Base-by-base conservation (phyloP, 2,113 vertebrate species). In the Corydoras sp. region DNA sequence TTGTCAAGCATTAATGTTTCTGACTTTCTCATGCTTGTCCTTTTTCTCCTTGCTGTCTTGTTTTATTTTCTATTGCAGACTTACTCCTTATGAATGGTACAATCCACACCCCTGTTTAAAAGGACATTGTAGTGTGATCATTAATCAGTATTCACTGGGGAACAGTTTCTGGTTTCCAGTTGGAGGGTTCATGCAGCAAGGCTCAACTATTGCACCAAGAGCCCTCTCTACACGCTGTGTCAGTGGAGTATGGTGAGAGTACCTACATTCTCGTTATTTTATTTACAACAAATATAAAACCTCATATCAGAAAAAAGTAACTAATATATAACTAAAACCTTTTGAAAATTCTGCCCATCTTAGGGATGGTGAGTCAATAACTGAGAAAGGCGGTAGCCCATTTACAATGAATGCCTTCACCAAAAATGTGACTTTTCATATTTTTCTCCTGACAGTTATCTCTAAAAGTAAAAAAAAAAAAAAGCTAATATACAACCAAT, bases 131-230 rank as follows among this genome's bases (percentile, higher is more conserved):
- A 93, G 91, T 77, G 90, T 99, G 15, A 91, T 99, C 29, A 93
- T 99, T 77, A 99, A 99, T 76, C 97, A 99, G 86, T 99, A 98
- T 81, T 99, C 97, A 0, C 90, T 98, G 0, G 97, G 97, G 68
- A 99, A 98, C 89, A 98, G 95, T 77, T 89, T 99, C 82, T 99
- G 97, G 96, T 99, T 99, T 80, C 97, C 97, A 0, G 97, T 99
- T 0, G 97, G 97, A 43, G 96, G 97, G 5, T 99, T 99, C 87
- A 98, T 99, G 97, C 97, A 99, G 85, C 97, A 99, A 74, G 97
- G 97, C 67, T 99, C 96, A 68, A 96, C 96, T 77, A 97, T 99
- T 0, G 95, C 95, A 59, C 97, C 97, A 12, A 91, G 94, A n/a
- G 97, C 97, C 2, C 80, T 98, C 49, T 98, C 96, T 64, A 99